Percentiles rank a stretch among this genome's conserved stretches.
Conservation (phyloP, 1,140 invertebrate genomes). For the Lordiphosa collinella region DNA sequence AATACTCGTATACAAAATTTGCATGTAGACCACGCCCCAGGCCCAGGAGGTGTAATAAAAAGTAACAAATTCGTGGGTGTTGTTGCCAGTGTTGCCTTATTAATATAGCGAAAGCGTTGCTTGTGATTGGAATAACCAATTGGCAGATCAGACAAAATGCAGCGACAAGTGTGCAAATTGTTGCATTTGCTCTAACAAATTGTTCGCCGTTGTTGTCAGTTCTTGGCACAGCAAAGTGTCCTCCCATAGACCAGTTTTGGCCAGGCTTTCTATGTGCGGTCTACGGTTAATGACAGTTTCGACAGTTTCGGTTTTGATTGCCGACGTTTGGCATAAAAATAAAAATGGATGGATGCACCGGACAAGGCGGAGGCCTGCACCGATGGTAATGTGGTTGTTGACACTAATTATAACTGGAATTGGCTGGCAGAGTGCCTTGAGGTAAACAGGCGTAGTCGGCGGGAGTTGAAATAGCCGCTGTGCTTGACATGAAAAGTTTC, state of each 20-base stretch:
- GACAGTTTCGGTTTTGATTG: conserved; percentile 73
- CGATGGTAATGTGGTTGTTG: conserved; percentile 74
- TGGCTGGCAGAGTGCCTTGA: conserved; percentile 42
- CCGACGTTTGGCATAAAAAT: conserved; percentile 21
- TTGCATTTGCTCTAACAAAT: conserved; percentile 39
- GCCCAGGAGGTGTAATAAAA: conserved; percentile 55
- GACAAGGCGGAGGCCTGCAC: conserved; percentile 15
- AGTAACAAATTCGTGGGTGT: conserved; percentile 31
- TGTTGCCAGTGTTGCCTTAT: conserved; percentile 34
- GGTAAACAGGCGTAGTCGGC: neutral
- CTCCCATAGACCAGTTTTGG: conserved; percentile 24
- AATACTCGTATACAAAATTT: conserved; percentile 15
- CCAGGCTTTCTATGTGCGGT: conserved; percentile 26
- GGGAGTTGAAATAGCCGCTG: neutral
- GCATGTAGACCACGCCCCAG: conserved; percentile 29
- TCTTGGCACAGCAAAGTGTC: conserved; percentile 52
- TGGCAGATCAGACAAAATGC: conserved; percentile 20
- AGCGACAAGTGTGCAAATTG: conserved; percentile 46
- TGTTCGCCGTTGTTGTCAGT: conserved; percentile 14
- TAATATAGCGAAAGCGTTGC: conserved; percentile 58
- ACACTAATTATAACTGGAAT: conserved; percentile 77
- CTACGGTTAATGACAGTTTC: conserved; percentile 62
- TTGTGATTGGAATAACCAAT: conserved; percentile 56
- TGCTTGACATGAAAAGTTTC: no score
- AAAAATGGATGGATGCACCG: conserved; percentile 14